Base-by-base conservation (phyloP, 2,797 vertebrate species). In the Rhincodon typus region DNA sequence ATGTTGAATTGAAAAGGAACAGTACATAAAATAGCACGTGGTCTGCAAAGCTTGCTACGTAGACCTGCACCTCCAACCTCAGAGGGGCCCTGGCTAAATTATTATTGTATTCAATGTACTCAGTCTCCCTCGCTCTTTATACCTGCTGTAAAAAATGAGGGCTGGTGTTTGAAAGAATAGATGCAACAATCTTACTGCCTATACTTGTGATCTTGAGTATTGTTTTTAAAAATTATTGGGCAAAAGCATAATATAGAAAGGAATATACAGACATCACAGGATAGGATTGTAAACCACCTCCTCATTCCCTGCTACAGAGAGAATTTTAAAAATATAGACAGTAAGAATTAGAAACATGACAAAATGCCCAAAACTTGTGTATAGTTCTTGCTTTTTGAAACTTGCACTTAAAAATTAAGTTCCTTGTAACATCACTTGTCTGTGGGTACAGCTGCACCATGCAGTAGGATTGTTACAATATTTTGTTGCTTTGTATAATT, bases 401-500 rank as follows among this genome's bases (percentile, higher is more conserved):
- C 23, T 93, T 67, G 82, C 90, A 21, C n/a, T 38, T 69, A 42
- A 69, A 93, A 93, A 25, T 42, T 3, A 69, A 38, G 8, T 42
- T 93, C n/a, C 90, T 69, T 67, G 21, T 7, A 46, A 13, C 2
- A 8, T 93, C n/a, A 69, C 34, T 62, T 5, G 34, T 46, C 67
- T 94, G 38, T 94, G 93, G 93, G 72, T 46, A 42, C 88, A 7
- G 88, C 34, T 91, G 57, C 25, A 66, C n/a, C 66, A 57, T 46
- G 30, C 13, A 50, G 46, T 95, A 1, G 46, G 42, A 53, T 95
- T 53, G 46, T 95, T 95, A 50, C 23, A 2, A 17, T 72, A 62
- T 27, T 77, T 21, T 30, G 30, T 46, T 77, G 94, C 94, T 72
- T 77, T 95, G 94, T 95, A 72, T 95, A 95, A 69, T 69, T 69